Evolutionary conservation across 2,797 vertebrate species (phyloP), one percentile per base, ranked within the genome.

Genomic region (Tapirus indicus): DNA sequence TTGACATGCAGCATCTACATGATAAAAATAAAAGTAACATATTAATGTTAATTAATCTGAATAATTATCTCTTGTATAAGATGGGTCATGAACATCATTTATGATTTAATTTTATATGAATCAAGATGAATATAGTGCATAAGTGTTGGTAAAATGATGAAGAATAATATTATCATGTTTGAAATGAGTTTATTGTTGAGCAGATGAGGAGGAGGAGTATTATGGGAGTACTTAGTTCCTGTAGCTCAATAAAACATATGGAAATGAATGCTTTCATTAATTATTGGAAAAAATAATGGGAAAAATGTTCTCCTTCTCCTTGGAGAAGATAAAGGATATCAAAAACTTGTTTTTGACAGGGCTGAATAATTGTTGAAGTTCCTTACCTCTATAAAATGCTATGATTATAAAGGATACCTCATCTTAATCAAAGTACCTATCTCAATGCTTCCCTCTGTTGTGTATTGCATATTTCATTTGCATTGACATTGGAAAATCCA

Each of bases 251-350:
- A 89, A 95, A 97, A 80, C 83, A 91, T 92, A 72, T 32, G 29
- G 86, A 96, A 97, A 80, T 93, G 20, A 89, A 85, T 47, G 68
- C 1, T 94, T 89, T 88, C 54, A 88, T 90, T 96, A 97, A 94
- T 95, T 91, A 95, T 85, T 83, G 38, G 20, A 38, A 93, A 91
- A 97, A 96, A 95, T 85, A 77, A 80, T 47, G 29, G 1, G 13
- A 4, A 9, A 84, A 72, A 29, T 88, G 5, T 72, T 94, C 32
- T 21, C 27, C 9, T 93, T 89, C 56, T 75, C 52, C 77, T 87
- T 95, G 62, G 35, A 91, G 17, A 86, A 88, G 16, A 92, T 85
- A 66, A 75, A 52, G 14, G 13, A 16, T 52, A 68, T 90, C 18
- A 92, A 83, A 90, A 60, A n/a, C 6, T 74, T 95, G 18, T 52